Conservation (phyloP, 2,113 vertebrate species). For the Collichthys lucidus region DNA sequence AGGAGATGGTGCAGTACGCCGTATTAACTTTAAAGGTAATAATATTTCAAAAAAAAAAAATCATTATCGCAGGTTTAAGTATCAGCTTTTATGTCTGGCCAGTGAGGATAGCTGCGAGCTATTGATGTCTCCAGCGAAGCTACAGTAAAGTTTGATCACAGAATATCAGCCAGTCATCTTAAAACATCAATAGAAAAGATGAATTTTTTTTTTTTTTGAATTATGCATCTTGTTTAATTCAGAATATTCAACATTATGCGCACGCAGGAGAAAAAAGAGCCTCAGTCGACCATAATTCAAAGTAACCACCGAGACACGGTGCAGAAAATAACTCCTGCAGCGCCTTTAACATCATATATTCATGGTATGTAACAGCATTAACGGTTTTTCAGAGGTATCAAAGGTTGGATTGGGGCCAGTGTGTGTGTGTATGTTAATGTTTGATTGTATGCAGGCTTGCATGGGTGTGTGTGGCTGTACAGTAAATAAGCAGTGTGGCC, state of each 20-base stretch:
- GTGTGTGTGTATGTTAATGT: conserved; percentile 12
- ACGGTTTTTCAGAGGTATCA: conserved; percentile 32
- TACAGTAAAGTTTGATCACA: conserved; percentile 3
- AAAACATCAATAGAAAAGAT: conserved; percentile 6
- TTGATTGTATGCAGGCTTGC: conserved; percentile 7
- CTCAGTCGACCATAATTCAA: conserved; percentile 6
- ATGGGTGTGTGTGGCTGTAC: conserved; percentile 3
- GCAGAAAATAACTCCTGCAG: conserved; percentile 27
- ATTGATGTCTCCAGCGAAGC: background rate
- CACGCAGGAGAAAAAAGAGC: background rate
- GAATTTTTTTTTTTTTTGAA: background rate
- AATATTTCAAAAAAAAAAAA: background rate
- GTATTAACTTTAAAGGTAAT: too few species aligned
- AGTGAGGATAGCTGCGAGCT: background rate
- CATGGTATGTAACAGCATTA: conserved; percentile 15
- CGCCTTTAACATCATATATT: background rate
- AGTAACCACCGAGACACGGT: background rate
- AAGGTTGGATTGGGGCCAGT: conserved; percentile 25
- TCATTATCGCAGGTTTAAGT: background rate
- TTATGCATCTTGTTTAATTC: background rate
- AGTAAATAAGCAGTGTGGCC: conserved; percentile 38
- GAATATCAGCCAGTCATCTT: background rate
- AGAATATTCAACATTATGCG: background rate
- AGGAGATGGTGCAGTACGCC: background rate
- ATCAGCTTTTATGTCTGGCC: background rate